phyloP scores from a whole-genome alignment of 2,888 invertebrate species.

The Polydrusus cervinus region DNA sequence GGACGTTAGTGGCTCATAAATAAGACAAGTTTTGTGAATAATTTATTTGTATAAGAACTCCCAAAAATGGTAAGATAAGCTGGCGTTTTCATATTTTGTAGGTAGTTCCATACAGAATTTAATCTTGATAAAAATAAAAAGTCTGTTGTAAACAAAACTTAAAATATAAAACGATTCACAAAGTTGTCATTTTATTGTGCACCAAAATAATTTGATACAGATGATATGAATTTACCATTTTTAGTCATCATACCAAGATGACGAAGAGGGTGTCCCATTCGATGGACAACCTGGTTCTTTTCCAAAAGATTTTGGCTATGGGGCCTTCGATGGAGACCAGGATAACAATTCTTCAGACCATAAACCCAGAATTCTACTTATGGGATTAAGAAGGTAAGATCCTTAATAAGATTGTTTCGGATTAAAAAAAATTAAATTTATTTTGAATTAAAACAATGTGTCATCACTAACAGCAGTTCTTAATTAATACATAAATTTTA shows the following conservation, averaged over 20 bases:
- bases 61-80: slow-evolving; percentile 10
- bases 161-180: no score
- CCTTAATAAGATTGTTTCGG: no score
- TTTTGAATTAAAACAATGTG: no score
- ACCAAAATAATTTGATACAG: neutral
- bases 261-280: slow-evolving; percentile 70
- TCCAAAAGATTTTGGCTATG: slow-evolving; percentile 95
- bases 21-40: neutral
- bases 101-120: slow-evolving; percentile 5
- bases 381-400: slow-evolving; percentile 88
- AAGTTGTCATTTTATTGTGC: neutral
- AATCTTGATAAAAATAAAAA: slow-evolving; percentile 1
- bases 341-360: slow-evolving; percentile 82
- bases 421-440: no score
- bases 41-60: neutral
- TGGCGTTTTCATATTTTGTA: slow-evolving; percentile 3
- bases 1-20: no score
- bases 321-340: slow-evolving; percentile 88
- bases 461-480: no score
- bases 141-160: neutral
- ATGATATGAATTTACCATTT: neutral
- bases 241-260: slow-evolving; percentile 68
- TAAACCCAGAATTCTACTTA: slow-evolving; percentile 94
- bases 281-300: slow-evolving; percentile 79
- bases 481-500: no score